These are phyloP conservation scores for Chloroceryle aenea DNA, from an alignment of 2,113 vertebrate genomes.

Conservation along the genomic window DNA sequence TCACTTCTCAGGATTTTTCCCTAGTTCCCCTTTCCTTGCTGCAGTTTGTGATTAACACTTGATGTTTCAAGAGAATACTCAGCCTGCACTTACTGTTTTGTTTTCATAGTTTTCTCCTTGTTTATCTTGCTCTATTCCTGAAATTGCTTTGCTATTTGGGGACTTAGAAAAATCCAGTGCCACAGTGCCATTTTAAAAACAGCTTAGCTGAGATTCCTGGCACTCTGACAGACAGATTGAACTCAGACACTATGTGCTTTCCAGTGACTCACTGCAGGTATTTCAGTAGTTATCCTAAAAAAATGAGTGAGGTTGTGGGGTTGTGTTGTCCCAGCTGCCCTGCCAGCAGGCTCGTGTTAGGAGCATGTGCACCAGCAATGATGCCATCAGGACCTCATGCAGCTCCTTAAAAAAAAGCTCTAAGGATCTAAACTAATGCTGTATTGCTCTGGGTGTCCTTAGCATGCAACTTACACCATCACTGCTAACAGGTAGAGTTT, in stretches of 20 bases:
- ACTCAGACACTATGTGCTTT: not conserved
- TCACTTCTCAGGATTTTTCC: constrained; percentile 32
- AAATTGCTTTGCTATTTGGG: constrained; percentile 59
- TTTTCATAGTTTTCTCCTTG: constrained; percentile 36
- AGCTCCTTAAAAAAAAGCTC: not conserved
- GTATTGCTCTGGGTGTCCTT: not conserved
- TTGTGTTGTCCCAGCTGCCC: not conserved
- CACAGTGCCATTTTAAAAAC: constrained; percentile 14
- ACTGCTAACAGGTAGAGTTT: not conserved
- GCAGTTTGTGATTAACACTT: constrained; percentile 47
- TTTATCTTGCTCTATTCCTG: constrained; percentile 33
- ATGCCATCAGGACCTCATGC: not conserved
- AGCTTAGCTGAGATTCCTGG: constrained; percentile 9
- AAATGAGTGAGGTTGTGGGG: not conserved
- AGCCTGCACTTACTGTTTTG: constrained; percentile 8
- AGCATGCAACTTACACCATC: not conserved
- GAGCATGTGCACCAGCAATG: not conserved
- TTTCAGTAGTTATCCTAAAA: not conserved
- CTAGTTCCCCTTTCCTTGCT: not conserved
- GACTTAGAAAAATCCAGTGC: constrained; percentile 8
- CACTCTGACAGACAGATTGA: not conserved
- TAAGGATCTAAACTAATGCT: not conserved
- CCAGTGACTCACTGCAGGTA: not conserved
- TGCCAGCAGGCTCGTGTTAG: not conserved
- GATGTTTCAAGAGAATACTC: constrained; percentile 27